Base-by-base conservation (phyloP, 2,797 vertebrate genomes). In the Phoeniculus purpureus region DNA sequence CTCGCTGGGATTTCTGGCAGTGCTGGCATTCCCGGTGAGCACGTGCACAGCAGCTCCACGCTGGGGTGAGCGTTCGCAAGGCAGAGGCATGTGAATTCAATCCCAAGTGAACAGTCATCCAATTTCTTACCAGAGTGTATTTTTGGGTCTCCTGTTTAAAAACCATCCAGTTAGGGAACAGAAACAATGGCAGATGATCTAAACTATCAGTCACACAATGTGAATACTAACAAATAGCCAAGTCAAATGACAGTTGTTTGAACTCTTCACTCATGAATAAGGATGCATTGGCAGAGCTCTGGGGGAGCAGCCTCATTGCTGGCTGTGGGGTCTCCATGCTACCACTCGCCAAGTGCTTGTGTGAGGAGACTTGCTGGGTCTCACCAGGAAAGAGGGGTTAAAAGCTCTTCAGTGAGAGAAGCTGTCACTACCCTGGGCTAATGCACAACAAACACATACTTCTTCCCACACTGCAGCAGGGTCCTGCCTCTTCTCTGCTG, bases 121-220 rank as follows among this genome's bases (percentile, higher is more conserved):
- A 85, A 92, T 81, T 60, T 65, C 87, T 84, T 9, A 86, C 22
- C 80, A 81, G 71, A 78, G 64, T 64, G 91, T 95, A 94, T 95
- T 95, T 95, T 91, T 93, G 93, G 84, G 81, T 47, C 66, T 88
- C 91, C 77, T 75, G 66, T 81, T 78, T 75, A 62, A 66, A 83
- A 95, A 68, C 52, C 66, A 52, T 78, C 4, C 85, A 83, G 59
- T 19, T n/a, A 87, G 85, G 80, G 85, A 93, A 13, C 61, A 87
- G 93, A 83, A 92, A 94, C 92, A 94, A 95, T 94, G 91, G 94
- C 74, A 92, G 81, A 93, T 87, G 85, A 78, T 83, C 92, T 75
- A 13, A 87, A 72, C 81, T 82, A 12, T 89, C 93, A 94, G 87
- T 83, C 87, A 75, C 92, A 91, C 58, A 4, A 72, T 75, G 84